These are phyloP conservation scores for Pseudomyrmex concolor DNA, from an alignment of 1,140 invertebrate genomes.

Conservation along the genomic window DNA sequence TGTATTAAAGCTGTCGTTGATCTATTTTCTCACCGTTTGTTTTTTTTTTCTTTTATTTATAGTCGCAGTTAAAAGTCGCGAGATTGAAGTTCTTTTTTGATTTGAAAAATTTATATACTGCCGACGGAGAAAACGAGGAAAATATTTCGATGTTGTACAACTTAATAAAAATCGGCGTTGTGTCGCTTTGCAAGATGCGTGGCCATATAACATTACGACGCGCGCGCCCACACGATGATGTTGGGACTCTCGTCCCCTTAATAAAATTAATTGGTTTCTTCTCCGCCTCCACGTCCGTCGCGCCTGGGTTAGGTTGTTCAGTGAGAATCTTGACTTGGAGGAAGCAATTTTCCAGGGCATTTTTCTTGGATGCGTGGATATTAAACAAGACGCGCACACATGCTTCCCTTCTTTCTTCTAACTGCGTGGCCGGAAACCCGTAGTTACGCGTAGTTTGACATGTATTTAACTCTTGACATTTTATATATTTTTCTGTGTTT, in stretches of 20 bases:
- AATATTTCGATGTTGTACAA: constrained; percentile 67
- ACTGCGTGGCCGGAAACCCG: background rate
- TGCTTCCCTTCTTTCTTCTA: background rate
- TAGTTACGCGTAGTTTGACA: background rate
- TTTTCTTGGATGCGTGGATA: constrained; percentile 14
- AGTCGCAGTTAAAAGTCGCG: background rate
- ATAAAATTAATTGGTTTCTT: constrained; percentile 67
- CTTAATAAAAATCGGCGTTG: constrained; percentile 75
- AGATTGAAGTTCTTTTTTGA: background rate
- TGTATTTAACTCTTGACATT: background rate
- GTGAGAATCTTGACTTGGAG: background rate
- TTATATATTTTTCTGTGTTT: background rate
- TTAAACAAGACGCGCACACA: background rate
- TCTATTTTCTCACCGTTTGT: background rate
- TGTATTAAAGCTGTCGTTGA: too few species aligned
- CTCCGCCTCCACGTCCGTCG: constrained; percentile 13
- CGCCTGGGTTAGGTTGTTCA: background rate
- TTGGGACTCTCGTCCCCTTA: constrained; percentile 21
- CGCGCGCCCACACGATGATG: background rate
- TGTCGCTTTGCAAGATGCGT: constrained; percentile 54
- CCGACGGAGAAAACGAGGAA: constrained; percentile 55
- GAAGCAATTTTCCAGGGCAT: background rate
- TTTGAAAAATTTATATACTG: background rate
- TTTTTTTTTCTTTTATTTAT: background rate
- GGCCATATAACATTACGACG: constrained; percentile 16